Evolutionary conservation across 64 coral and sea anemone species (phyloP).

Genomic region (Cladopsammia gracilis): DNA sequence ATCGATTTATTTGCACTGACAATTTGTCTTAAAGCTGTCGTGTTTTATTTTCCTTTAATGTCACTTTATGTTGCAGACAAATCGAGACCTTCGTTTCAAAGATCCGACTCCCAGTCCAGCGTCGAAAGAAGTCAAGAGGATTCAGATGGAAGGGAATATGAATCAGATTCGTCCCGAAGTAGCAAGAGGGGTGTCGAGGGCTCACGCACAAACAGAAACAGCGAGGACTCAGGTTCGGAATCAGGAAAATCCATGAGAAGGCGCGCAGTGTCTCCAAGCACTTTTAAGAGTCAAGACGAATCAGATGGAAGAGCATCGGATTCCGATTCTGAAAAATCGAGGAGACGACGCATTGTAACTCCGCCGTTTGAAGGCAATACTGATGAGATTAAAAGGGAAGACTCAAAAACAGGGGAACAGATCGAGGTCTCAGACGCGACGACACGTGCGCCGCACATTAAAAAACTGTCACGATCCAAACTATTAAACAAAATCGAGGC

Average conservation of each 20-base stretch:
- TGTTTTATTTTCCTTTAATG: background rate
- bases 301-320: conserved; percentile 13
- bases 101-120: conserved; percentile 42
- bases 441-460: background rate
- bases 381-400: background rate
- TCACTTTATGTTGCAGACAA: conserved; percentile 22
- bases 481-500: conserved; percentile 39
- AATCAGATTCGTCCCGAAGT: conserved; percentile 4
- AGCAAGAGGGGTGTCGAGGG: background rate
- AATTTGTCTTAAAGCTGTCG: background rate
- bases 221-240: conserved; percentile 35
- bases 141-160: conserved; percentile 22
- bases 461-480: conserved; percentile 25
- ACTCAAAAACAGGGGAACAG: background rate
- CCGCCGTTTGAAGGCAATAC: background rate
- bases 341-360: background rate
- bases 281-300: background rate
- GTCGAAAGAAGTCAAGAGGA: conserved; percentile 29
- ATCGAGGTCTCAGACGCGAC: background rate
- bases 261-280: background rate
- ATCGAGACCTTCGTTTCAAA: conserved; percentile 38
- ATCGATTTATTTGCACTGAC: background rate
- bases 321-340: conserved; percentile 6
- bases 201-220: background rate
- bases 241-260: conserved; percentile 10